Evolutionary conservation across 2,888 invertebrate species (phyloP).

Genomic region (Eutolmus rufibarbis): DNA sequence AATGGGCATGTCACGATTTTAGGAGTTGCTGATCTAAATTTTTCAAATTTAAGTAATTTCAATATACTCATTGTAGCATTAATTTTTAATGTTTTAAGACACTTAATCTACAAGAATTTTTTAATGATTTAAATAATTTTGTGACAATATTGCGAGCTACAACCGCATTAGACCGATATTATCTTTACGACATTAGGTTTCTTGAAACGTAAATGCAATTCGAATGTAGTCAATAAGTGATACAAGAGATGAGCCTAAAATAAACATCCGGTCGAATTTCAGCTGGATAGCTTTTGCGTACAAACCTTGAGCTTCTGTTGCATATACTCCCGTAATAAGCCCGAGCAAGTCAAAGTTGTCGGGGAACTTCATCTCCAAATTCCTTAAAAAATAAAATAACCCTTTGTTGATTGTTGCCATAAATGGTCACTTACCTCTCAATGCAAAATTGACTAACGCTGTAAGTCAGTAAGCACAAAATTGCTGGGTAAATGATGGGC

Average conservation of each 20-base stretch:
- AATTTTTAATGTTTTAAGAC: too few relatives aligned
- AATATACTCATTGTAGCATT: too few relatives aligned
- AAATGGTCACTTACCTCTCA: constrained; percentile 57
- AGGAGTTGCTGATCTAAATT: too few relatives aligned
- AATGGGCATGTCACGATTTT: too few relatives aligned
- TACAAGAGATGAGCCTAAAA: constrained; percentile 42
- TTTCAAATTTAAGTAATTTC: too few relatives aligned
- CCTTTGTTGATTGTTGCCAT: background rate
- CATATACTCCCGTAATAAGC: constrained; percentile 1
- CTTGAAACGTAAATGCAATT: constrained; percentile 37
- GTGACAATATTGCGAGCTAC: too few relatives aligned
- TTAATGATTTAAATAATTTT: too few relatives aligned
- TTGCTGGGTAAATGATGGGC: constrained; percentile 63
- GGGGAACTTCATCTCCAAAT: constrained; percentile 22
- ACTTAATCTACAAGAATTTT: too few relatives aligned
- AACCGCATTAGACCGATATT: background rate
- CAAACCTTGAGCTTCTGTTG: constrained; percentile 10
- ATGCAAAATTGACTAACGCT: constrained; percentile 63
- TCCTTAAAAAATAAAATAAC: background rate
- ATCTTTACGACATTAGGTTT: background rate
- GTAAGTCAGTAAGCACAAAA: constrained; percentile 60
- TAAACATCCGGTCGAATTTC: constrained; percentile 39
- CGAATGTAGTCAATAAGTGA: constrained; percentile 43
- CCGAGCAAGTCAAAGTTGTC: background rate
- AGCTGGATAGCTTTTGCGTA: constrained; percentile 21